Conservation (phyloP, 1,140 invertebrate genomes). For the Euwallacea similis region DNA sequence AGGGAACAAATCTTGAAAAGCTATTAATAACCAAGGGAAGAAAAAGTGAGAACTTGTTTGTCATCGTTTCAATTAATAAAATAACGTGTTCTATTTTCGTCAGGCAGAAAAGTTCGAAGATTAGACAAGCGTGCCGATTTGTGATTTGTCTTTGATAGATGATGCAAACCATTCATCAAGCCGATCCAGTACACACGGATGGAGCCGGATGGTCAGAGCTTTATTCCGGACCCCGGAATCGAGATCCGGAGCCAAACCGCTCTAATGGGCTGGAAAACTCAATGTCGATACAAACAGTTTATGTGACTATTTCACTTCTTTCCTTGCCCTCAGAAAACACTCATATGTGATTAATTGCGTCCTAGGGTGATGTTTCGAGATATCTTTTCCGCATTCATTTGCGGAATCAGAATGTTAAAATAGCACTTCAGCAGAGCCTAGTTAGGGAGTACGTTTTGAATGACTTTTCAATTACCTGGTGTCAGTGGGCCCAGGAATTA, state of each 20-base stretch:
- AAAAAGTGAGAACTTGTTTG: constrained; percentile 39
- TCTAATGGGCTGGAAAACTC: constrained; percentile 52
- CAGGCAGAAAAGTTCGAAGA: constrained; percentile 36
- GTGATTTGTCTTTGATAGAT: constrained; percentile 56
- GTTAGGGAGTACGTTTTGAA: background rate
- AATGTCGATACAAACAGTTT: constrained; percentile 48
- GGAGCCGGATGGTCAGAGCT: constrained; percentile 29
- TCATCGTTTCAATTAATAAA: constrained; percentile 46
- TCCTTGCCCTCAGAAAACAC: constrained; percentile 13
- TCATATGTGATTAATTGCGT: constrained; percentile 13
- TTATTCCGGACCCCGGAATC: constrained; percentile 41
- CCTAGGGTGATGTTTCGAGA: background rate
- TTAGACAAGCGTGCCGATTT: constrained; percentile 49
- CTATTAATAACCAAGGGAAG: constrained; percentile 30
- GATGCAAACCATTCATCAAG: constrained; percentile 52
- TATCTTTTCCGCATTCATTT: too few species aligned
- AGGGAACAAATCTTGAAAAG: constrained; percentile 28
- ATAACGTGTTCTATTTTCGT: constrained; percentile 39
- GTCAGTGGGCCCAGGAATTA: background rate
- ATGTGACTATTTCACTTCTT: constrained; percentile 41
- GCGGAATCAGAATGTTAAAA: background rate
- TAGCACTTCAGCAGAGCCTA: background rate
- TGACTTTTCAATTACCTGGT: background rate
- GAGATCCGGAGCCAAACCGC: constrained; percentile 36
- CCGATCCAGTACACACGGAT: constrained; percentile 47